Conservation (phyloP, 2,797 vertebrate species). For the Naso thynnoides region DNA sequence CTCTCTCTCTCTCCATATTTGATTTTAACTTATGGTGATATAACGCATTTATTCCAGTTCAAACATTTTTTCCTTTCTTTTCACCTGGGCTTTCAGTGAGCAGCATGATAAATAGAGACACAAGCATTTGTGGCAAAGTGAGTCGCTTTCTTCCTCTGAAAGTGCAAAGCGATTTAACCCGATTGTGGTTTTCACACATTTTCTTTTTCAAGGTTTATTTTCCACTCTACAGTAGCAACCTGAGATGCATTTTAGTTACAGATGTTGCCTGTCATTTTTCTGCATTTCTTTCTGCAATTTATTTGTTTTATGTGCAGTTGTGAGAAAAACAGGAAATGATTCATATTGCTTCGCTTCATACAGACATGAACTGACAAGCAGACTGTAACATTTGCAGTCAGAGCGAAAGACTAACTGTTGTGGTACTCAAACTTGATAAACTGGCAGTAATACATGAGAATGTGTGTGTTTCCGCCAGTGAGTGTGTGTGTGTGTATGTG, state of each 20-base stretch:
- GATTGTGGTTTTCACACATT: slow-evolving; percentile 78
- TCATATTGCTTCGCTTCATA: slow-evolving; percentile 21
- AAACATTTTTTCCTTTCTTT: background rate
- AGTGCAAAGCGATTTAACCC: slow-evolving; percentile 63
- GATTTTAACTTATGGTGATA: background rate
- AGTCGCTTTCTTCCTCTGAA: slow-evolving; percentile 28
- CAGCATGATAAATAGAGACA: slow-evolving; percentile 4
- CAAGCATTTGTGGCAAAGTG: slow-evolving; percentile 26
- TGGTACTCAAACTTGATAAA: slow-evolving; percentile 11
- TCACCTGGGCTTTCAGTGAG: background rate
- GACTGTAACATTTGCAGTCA: slow-evolving; percentile 1
- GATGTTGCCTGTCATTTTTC: background rate
- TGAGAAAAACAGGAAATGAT: slow-evolving; percentile 64
- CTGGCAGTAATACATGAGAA: slow-evolving; percentile 18
- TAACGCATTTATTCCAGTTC: background rate
- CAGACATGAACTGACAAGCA: slow-evolving; percentile 15
- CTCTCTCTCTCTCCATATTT: background rate
- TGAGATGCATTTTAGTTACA: slow-evolving; percentile 16
- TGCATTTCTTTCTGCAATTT: background rate
- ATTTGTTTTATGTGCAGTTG: slow-evolving; percentile 9
- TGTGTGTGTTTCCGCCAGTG: slow-evolving; percentile 25
- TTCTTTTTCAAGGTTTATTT: slow-evolving; percentile 60
- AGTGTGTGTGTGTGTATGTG: slow-evolving; percentile 27
- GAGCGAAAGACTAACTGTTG: slow-evolving; percentile 10
- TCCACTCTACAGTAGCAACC: slow-evolving; percentile 6